Conservation (phyloP, 2,797 vertebrate genomes). For the Uromys caudimaculatus region DNA sequence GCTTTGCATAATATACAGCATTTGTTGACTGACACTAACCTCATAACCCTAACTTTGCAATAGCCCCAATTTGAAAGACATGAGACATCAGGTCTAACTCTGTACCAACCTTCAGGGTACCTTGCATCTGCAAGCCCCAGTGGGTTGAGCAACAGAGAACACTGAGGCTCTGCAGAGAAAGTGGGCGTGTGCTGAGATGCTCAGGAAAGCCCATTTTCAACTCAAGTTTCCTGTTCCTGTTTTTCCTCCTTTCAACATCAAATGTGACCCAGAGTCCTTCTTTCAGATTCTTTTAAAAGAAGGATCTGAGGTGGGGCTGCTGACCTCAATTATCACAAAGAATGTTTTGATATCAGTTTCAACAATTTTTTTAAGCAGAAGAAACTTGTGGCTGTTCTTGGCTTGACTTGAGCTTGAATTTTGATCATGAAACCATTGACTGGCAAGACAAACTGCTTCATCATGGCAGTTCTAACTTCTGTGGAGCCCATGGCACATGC, state of each 20-base stretch:
- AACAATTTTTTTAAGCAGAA: constrained; percentile 47
- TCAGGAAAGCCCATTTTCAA: neutral
- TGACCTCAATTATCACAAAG: constrained; percentile 38
- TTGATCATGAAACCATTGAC: neutral
- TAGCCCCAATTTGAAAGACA: neutral
- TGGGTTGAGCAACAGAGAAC: neutral
- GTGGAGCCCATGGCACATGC: neutral
- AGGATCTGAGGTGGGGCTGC: neutral
- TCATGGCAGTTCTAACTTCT: neutral
- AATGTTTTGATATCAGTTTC: constrained; percentile 55
- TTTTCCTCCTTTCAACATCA: constrained; percentile 7
- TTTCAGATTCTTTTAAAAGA: constrained; percentile 56
- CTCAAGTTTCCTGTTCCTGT: constrained; percentile 47
- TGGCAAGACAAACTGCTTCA: neutral
- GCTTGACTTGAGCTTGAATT: neutral
- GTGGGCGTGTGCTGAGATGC: neutral
- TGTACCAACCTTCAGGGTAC: neutral
- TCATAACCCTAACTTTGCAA: neutral
- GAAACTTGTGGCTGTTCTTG: constrained; percentile 29
- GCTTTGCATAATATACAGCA: neutral
- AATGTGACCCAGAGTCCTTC: constrained; percentile 49
- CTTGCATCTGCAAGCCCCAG: neutral
- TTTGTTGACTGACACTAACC: neutral
- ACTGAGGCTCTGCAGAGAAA: neutral
- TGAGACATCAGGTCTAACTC: neutral